Conservation (phyloP, 2,888 invertebrate genomes). For the Poecilus cupreus region DNA sequence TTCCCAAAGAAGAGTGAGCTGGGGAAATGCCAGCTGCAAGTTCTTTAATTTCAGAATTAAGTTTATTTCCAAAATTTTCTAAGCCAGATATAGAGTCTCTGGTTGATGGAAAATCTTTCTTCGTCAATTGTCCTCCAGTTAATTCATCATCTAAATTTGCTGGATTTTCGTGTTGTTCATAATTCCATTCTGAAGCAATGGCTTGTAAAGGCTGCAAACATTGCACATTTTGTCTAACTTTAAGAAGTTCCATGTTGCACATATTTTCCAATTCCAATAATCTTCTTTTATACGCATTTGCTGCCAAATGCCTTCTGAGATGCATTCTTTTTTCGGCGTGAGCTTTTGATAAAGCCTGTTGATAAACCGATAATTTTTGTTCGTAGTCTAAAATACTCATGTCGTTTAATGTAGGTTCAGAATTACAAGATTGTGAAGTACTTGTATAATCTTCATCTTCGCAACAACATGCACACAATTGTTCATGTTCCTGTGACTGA, state of each 20-base stretch:
- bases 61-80: conserved; percentile 34
- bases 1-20: conserved; percentile 10
- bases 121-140: conserved; percentile 24
- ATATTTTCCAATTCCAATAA: conserved; percentile 71
- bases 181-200: conserved; percentile 70
- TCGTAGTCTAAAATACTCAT: conserved; percentile 67
- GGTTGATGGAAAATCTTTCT: neutral
- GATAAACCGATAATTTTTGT: conserved; percentile 67
- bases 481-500: neutral
- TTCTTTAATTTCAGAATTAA: conserved; percentile 47
- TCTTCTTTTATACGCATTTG: conserved; percentile 70
- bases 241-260: conserved; percentile 71
- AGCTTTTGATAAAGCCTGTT: conserved; percentile 67
- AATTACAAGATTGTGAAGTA: neutral
- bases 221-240: conserved; percentile 70
- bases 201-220: conserved; percentile 69
- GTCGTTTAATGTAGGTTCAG: conserved; percentile 64
- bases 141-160: conserved; percentile 56
- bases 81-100: neutral
- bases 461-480: conserved; percentile 22
- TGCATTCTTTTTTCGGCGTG: conserved; percentile 68
- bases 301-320: conserved; percentile 68
- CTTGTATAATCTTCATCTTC: neutral
- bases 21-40: conserved; percentile 21
- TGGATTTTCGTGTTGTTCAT: conserved; percentile 37